Percentiles rank a stretch among this genome's conserved stretches.
phyloP scores from a whole-genome alignment of 2,797 vertebrate species.

The Mico argentatus region DNA sequence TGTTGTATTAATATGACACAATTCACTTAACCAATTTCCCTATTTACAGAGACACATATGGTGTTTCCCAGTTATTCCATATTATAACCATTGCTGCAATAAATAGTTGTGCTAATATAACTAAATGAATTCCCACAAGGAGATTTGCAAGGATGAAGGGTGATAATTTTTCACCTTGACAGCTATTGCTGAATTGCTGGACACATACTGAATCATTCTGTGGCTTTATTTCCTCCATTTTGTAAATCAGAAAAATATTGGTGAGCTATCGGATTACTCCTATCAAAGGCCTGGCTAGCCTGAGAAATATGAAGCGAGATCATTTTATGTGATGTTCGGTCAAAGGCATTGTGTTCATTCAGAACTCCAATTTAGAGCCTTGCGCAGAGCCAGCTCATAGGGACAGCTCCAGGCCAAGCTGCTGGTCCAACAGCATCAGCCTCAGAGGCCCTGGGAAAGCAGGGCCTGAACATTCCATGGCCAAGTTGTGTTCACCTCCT shows the following conservation, averaged over 20 bases:
- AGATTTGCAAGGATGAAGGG: not conserved
- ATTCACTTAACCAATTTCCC: not conserved
- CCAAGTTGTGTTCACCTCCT: not conserved
- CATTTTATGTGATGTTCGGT: not conserved
- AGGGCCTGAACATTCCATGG: accelerated
- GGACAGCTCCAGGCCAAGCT: not conserved
- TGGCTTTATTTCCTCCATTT: slow-evolving; percentile 49
- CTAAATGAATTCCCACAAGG: not conserved
- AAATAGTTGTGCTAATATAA: not conserved
- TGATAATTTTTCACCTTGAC: not conserved
- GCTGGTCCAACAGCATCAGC: not conserved
- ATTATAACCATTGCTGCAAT: slow-evolving; percentile 18
- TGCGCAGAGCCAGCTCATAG: not conserved
- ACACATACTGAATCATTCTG: not conserved
- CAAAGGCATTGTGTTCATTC: not conserved
- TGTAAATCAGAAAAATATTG: not conserved
- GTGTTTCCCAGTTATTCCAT: not conserved
- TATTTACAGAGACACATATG: not conserved
- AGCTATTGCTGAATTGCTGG: not conserved
- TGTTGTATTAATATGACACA: not conserved
- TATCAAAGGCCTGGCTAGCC: not conserved
- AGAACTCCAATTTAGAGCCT: not conserved
- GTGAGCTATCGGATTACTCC: not conserved
- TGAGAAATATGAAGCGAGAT: not conserved
- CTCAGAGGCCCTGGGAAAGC: not conserved